Conservation (phyloP, 2,113 vertebrate species). For the Chionis minor region DNA sequence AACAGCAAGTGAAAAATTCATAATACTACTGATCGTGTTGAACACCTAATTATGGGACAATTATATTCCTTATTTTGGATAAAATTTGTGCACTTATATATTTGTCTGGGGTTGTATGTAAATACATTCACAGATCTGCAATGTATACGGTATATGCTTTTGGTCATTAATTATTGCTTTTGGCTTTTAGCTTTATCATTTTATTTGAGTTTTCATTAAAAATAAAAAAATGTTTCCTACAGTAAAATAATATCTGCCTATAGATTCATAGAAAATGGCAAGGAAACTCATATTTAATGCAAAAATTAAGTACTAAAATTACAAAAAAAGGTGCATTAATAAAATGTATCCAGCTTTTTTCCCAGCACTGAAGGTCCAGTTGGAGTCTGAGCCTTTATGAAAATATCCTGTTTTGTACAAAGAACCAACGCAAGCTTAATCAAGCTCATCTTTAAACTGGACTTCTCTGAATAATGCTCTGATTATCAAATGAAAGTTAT, state of each 20-base stretch:
- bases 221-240: neutral
- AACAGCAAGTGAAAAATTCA: neutral
- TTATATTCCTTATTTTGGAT: neutral
- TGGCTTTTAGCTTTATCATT: neutral
- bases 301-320: neutral
- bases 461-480: neutral
- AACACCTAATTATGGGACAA: neutral
- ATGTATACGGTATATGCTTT: neutral
- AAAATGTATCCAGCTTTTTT: neutral
- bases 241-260: neutral
- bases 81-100: neutral
- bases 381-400: neutral
- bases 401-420: slow-evolving; percentile 12
- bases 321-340: neutral
- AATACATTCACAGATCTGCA: neutral
- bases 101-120: neutral
- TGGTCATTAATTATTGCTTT: neutral
- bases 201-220: neutral
- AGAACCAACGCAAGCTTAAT: neutral
- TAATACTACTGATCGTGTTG: accelerated
- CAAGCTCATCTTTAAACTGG: neutral
- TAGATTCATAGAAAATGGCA: neutral
- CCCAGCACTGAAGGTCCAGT: neutral
- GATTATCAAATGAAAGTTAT: neutral
- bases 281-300: neutral